Percentiles rank a stretch among this genome's conserved stretches.
Conservation (phyloP, 30 jellyfish, hydroid and myxozoan genomes). For the Chironex yamaguchii region DNA sequence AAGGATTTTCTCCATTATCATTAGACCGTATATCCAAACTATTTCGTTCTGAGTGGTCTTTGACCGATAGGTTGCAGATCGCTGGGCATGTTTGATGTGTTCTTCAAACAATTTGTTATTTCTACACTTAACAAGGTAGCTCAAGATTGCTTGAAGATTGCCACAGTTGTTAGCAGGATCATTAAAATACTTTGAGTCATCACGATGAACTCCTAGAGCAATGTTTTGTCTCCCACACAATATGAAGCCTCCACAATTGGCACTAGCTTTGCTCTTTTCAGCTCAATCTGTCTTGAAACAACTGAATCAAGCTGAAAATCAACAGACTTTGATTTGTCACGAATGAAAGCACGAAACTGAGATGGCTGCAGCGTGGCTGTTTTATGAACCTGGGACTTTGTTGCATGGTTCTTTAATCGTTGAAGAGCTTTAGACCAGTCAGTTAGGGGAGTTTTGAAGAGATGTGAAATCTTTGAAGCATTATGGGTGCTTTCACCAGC, state of each 20-base stretch:
- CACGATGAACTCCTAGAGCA: constrained; percentile 2
- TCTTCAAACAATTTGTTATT: constrained; percentile 3
- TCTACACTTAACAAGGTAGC: neutral
- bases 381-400: neutral
- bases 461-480: neutral
- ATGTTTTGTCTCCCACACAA: constrained; percentile 4
- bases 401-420: neutral
- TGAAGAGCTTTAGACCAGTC: neutral
- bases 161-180: neutral
- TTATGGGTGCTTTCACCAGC: constrained; percentile 32
- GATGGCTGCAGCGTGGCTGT: neutral
- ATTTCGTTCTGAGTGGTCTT: constrained; percentile 68
- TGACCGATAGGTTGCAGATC: constrained; percentile 68
- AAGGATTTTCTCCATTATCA: neutral
- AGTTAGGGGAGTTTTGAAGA: neutral
- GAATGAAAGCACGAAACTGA: constrained; percentile 26
- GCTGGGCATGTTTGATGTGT: constrained; percentile 53
- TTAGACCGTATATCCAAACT: constrained; percentile 36
- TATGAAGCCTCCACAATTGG: constrained; percentile 10
- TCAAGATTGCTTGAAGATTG: neutral
- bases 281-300: neutral
- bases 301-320: constrained; percentile 1
- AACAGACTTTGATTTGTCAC: neutral
- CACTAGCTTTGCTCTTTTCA: neutral
- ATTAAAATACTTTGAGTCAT: neutral